Evolutionary conservation across 2,113 vertebrate genomes (phyloP).

Genomic region (Haliaeetus leucogaster): DNA sequence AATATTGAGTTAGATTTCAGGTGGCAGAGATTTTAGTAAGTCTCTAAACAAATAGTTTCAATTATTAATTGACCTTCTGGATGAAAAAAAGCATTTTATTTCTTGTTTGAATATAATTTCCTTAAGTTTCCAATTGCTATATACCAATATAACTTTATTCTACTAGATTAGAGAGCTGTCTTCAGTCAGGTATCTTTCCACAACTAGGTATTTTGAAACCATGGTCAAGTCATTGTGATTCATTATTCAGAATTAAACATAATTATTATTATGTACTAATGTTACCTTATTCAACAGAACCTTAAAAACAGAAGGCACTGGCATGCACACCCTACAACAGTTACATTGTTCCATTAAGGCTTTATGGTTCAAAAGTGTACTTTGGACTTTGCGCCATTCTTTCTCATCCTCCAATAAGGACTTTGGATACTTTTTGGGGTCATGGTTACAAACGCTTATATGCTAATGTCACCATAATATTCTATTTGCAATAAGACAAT

Average conservation of each 20-base stretch:
- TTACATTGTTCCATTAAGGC: background rate
- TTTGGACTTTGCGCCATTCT: background rate
- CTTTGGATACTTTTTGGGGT: background rate
- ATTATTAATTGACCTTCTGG: background rate
- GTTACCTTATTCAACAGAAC: background rate
- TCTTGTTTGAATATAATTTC: background rate
- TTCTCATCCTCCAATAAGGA: background rate
- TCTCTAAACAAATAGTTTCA: background rate
- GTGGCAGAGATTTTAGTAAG: background rate
- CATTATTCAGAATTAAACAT: background rate
- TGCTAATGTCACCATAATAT: background rate
- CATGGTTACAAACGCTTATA: background rate
- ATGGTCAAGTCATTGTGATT: background rate
- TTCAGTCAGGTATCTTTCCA: background rate
- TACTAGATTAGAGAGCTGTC: background rate
- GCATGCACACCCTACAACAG: background rate
- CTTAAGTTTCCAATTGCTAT: background rate
- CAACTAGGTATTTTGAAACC: background rate
- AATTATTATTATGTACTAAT: background rate
- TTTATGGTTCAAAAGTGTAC: background rate
- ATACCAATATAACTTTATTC: background rate
- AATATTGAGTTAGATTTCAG: background rate
- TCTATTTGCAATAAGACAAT: background rate
- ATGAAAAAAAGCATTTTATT: background rate
- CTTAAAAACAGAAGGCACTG: background rate